These are phyloP conservation scores for Lineus longissimus DNA, from an alignment of 1,140 invertebrate genomes.

Conservation along the genomic window DNA sequence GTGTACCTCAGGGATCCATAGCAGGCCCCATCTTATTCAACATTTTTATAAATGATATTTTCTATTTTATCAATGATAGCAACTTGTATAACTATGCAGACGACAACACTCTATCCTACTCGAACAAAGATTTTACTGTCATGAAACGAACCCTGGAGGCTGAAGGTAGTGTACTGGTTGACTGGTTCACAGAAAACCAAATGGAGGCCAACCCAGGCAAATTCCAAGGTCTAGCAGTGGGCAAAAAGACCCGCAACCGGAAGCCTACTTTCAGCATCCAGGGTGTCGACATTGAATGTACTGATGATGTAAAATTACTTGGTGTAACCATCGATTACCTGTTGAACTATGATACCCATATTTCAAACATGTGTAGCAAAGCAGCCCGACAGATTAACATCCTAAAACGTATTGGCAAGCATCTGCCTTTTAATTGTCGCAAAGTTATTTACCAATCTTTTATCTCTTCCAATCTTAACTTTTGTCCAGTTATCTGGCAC, in stretches of 20 bases:
- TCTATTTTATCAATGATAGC: no score
- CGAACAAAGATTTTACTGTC: background rate
- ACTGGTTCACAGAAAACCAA: slow-evolving; percentile 2
- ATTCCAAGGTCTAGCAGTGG: slow-evolving; percentile 2
- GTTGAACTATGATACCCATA: background rate
- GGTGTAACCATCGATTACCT: background rate
- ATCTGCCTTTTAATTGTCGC: no score
- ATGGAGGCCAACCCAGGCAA: slow-evolving; percentile 15
- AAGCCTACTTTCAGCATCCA: background rate
- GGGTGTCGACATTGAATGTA: background rate
- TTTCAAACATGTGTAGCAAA: background rate
- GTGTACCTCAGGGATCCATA: no score
- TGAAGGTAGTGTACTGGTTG: background rate
- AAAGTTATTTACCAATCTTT: no score
- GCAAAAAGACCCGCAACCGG: background rate
- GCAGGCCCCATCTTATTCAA: background rate
- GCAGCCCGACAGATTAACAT: no score
- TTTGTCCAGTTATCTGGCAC: no score
- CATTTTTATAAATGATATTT: no score
- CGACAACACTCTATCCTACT: background rate
- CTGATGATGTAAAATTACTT: background rate
- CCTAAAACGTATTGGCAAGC: no score
- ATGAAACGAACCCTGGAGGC: background rate
- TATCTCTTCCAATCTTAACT: no score
- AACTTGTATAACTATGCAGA: slow-evolving; percentile 4